Evolutionary conservation across 2,888 invertebrate species (phyloP), one percentile per base, ranked within the genome.

Genomic region (Harpagoxenus sublaevis): DNA sequence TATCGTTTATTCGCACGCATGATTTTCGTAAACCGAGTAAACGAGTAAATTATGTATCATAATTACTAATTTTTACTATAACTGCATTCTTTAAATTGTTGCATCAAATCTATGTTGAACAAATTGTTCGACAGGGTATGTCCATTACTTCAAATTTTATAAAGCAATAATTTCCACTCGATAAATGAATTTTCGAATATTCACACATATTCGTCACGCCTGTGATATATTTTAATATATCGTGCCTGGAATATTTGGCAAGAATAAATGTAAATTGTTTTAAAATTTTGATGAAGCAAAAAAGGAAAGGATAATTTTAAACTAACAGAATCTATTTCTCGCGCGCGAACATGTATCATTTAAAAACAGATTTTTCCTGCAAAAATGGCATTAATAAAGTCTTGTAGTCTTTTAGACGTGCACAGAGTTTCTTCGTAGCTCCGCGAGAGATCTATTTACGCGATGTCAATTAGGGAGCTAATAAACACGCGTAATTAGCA

Each of bases 101-200:
- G 45, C 35, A 23, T 45, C 28, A 68, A 78, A 79, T 79, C 28
- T 62, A 28, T 39, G 28, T 51, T 18, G 15, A 73, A 31, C 55
- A 28, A 55, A 57, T 57, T 55, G 45, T 31, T 71, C 18, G 18
- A 48, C 15, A 2, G 55, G 31, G 4, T 62, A 71, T 57, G 55
- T 15, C 15, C 74, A 51, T 81, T 74, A 73, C 48, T 48, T 48
- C 6, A 35, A 28, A 57, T 48, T 73, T 71, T 60, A 73, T 71
- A 48, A 39, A 60, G 39, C 23, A 39, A 62, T 74, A 60, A 73
- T 55, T 73, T 73, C 18, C 28, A 39, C 35, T 71, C 18, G 42
- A 18, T 39, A 35, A 79, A 48, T 48, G 73, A 73, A 42, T 66
- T 55, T 55, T 55, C 31, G 77, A 66, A 42, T 73, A 57, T 71